Percentiles rank a stretch among this genome's conserved stretches.
Evolutionary conservation across 2,113 vertebrate genomes (phyloP).

Genomic region (Equus przewalskii): DNA sequence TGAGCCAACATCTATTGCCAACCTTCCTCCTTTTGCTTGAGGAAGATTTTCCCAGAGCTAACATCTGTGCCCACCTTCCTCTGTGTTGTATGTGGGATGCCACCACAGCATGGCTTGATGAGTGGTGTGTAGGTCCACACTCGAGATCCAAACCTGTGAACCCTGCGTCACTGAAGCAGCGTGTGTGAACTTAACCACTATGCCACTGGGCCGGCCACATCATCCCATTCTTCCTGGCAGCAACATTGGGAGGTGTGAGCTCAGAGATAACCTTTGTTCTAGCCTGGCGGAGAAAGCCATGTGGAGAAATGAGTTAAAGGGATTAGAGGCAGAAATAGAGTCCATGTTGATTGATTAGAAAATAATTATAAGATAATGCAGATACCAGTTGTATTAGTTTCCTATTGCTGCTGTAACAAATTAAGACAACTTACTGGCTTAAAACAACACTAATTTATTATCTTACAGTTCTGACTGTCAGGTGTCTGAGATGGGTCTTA

Average conservation of each 20-base stretch:
- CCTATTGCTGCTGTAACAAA: background rate
- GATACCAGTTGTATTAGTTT: background rate
- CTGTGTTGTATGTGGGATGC: too few relatives aligned
- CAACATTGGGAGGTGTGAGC: background rate
- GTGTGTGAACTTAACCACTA: too few relatives aligned
- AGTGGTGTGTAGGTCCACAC: too few relatives aligned
- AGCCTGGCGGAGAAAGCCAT: background rate
- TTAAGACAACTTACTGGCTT: background rate
- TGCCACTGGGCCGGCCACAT: too few relatives aligned
- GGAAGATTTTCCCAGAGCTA: too few relatives aligned
- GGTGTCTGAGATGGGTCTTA: background rate
- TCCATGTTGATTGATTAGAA: background rate
- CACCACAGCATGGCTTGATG: too few relatives aligned
- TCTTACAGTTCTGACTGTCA: background rate
- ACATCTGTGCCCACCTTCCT: too few relatives aligned
- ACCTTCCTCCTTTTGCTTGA: too few relatives aligned
- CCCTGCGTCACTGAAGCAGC: too few relatives aligned
- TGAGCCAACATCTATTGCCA: too few relatives aligned
- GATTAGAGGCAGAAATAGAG: background rate
- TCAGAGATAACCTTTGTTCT: background rate
- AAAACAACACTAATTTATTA: background rate
- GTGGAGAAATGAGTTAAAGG: background rate
- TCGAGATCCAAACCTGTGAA: too few relatives aligned
- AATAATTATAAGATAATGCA: background rate
- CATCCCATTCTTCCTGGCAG: background rate